Conservation (phyloP, 2,113 vertebrate genomes). For the Thermophis baileyi region DNA sequence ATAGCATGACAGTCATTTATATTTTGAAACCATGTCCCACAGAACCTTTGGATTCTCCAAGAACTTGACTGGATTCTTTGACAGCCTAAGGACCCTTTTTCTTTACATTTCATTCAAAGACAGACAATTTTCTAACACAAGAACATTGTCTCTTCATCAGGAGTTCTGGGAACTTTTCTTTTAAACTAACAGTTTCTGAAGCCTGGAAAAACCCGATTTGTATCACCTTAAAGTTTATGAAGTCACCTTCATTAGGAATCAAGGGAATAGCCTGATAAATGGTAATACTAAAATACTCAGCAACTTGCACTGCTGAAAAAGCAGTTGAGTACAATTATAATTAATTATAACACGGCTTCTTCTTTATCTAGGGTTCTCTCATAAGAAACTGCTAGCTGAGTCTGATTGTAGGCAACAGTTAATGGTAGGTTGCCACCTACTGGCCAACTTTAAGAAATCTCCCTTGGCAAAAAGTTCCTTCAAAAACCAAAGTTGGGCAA, state of each 20-base stretch:
- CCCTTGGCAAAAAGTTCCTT: background rate
- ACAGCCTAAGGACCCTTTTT: background rate
- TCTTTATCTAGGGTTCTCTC: slow-evolving; percentile 15
- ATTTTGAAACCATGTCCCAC: background rate
- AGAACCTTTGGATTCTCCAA: background rate
- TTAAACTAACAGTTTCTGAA: background rate
- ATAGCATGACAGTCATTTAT: background rate
- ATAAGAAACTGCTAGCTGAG: background rate
- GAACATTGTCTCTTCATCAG: background rate
- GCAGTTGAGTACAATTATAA: slow-evolving; percentile 52
- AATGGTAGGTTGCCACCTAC: slow-evolving; percentile 78
- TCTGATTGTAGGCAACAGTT: slow-evolving; percentile 53
- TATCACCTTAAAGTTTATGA: slow-evolving; percentile 30
- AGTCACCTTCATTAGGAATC: slow-evolving; percentile 17
- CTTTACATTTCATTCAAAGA: background rate
- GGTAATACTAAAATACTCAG: background rate
- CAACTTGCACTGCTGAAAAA: slow-evolving; percentile 27
- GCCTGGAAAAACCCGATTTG: background rate
- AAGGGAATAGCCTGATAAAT: slow-evolving; percentile 14
- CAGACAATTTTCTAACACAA: background rate
- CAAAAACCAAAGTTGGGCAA: background rate
- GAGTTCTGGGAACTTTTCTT: background rate
- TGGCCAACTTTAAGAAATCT: slow-evolving; percentile 43
- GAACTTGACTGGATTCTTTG: background rate
- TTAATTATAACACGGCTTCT: slow-evolving; percentile 48